Evolutionary conservation across 2,797 vertebrate species (phyloP).

Genomic region (Sylvia borin): DNA sequence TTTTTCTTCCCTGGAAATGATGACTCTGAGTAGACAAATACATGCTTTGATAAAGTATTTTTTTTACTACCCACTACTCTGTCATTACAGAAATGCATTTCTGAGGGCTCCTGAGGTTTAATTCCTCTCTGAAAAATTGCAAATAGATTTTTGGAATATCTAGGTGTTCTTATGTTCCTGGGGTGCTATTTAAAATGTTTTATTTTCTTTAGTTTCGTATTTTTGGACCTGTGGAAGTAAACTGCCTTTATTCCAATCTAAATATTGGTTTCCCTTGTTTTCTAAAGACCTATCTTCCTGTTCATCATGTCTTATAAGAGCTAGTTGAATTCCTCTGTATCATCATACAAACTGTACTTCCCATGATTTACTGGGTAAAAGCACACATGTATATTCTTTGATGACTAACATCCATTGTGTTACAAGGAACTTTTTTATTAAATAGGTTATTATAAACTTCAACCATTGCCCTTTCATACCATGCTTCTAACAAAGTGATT

Average conservation of each 20-base stretch:
- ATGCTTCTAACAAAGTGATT: neutral
- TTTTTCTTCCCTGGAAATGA: neutral
- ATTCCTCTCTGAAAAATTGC: neutral
- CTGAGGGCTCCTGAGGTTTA: neutral
- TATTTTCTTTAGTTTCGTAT: neutral
- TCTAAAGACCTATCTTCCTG: neutral
- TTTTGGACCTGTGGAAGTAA: neutral
- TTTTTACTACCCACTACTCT: neutral
- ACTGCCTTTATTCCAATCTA: neutral
- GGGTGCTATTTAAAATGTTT: neutral
- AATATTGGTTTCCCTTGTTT: neutral
- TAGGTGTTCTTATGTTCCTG: neutral
- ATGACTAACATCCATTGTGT: neutral
- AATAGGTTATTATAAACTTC: neutral
- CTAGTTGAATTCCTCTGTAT: neutral
- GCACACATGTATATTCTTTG: neutral
- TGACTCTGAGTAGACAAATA: neutral
- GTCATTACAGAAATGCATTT: neutral
- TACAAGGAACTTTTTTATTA: conserved; percentile 6
- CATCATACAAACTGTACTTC: neutral
- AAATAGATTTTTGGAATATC: neutral
- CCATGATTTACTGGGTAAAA: neutral
- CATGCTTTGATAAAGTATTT: neutral
- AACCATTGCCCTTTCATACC: conserved; percentile 5
- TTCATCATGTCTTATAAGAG: neutral